A percentile compares a stretch with the other conserved stretches of the same genome.
These are phyloP conservation scores for Oryctolagus cuniculus DNA, from an alignment of 2,113 vertebrate species.

Conservation along the genomic window mOryCun1.1 NC_091435.1:41627001-41627500, in stretches of 20 bases:
- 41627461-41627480: not conserved
- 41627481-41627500: not conserved
- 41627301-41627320: not conserved
- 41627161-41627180: conserved; percentile 25
- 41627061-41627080: conserved; percentile 57
- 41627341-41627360: not conserved
- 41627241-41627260: not conserved
- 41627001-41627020: conserved; percentile 12
- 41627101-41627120: conserved; percentile 57
- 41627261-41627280: not conserved
- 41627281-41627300: not conserved
- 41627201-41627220: conserved; percentile 31
- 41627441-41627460: not conserved
- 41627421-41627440: not conserved
- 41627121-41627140: not conserved
- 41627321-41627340: not conserved
- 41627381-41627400: not conserved
- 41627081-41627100: conserved; percentile 49
- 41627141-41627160: not conserved
- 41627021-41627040: conserved; percentile 36
- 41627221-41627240: not conserved
- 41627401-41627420: not conserved
- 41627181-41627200: not conserved
- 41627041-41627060: conserved; percentile 28
- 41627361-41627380: not conserved